phyloP scores from a whole-genome alignment of 2,888 invertebrate species.

The Drosophila prolongata region DNA sequence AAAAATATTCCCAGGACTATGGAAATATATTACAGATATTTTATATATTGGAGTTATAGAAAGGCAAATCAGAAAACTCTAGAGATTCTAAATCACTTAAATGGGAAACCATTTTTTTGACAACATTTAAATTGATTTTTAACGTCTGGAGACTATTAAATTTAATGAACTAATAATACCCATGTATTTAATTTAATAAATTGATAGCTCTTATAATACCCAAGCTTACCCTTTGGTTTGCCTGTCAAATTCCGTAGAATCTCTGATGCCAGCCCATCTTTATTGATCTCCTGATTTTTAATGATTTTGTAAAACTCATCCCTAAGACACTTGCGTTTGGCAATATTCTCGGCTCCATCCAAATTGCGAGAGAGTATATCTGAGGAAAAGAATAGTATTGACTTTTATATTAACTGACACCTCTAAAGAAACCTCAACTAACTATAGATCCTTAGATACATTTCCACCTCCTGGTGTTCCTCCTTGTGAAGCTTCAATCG shows the following conservation, averaged over 20 bases:
- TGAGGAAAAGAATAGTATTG: conserved; percentile 3
- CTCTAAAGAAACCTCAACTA: not conserved
- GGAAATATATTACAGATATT: not conserved
- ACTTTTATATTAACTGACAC: no score
- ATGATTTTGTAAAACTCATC: conserved; percentile 74
- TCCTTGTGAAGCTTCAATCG: conserved; percentile 43
- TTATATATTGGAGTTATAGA: not conserved
- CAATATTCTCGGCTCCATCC: conserved; percentile 69
- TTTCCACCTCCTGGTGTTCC: conserved; percentile 52
- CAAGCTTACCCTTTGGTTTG: conserved; percentile 58
- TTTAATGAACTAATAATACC: not conserved
- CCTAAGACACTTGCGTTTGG: conserved; percentile 56
- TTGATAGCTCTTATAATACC: not conserved
- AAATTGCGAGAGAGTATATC: conserved; percentile 65
- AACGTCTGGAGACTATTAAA: no score
- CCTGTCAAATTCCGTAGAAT: conserved; percentile 69
- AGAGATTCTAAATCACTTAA: no score
- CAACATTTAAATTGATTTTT: no score
- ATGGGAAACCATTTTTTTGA: no score
- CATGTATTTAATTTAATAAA: no score
- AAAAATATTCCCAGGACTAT: conserved; percentile 54
- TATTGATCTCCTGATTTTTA: conserved; percentile 27
- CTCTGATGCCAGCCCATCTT: conserved; percentile 57
- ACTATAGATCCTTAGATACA: conserved; percentile 65
- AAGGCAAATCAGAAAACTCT: not conserved